Evolutionary conservation across 2,113 vertebrate species (phyloP).

Genomic region (Solenodon paradoxus): DNA sequence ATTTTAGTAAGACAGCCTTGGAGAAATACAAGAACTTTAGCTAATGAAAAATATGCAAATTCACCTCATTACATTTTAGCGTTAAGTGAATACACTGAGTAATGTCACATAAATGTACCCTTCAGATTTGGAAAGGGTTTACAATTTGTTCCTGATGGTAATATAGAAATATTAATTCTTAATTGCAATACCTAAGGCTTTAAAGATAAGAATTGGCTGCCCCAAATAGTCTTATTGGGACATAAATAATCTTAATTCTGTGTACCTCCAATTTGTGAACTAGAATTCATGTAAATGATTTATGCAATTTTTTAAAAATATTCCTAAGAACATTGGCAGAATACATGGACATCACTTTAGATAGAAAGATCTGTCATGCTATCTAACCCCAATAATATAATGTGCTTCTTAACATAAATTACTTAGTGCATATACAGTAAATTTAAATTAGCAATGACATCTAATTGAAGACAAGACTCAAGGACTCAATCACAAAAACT

Average conservation of each 20-base stretch:
- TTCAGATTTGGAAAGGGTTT: conserved; percentile 74
- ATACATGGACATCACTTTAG: not conserved
- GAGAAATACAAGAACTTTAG: conserved; percentile 73
- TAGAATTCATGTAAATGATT: conserved; percentile 69
- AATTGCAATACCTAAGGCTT: conserved; percentile 70
- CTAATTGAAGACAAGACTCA: not conserved
- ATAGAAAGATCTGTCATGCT: not conserved
- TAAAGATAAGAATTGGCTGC: conserved; percentile 45
- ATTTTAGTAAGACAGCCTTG: conserved; percentile 54
- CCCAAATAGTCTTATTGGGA: conserved; percentile 53
- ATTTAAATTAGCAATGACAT: not conserved
- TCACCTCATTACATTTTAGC: conserved; percentile 64
- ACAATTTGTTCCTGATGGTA: conserved; percentile 72
- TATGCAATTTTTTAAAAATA: conserved; percentile 50
- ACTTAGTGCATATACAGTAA: not conserved
- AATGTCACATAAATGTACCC: conserved; percentile 66
- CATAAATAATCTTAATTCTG: conserved; percentile 61
- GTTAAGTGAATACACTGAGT: conserved; percentile 72
- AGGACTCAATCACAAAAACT: not conserved
- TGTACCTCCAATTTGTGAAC: conserved; percentile 59
- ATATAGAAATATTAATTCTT: conserved; percentile 75
- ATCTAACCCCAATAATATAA: not conserved
- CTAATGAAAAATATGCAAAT: conserved; percentile 83
- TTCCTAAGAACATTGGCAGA: not conserved
- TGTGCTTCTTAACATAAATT: not conserved